phyloP scores from a whole-genome alignment of 2,888 invertebrate species.

The Synanthedon formicaeformis region DNA sequence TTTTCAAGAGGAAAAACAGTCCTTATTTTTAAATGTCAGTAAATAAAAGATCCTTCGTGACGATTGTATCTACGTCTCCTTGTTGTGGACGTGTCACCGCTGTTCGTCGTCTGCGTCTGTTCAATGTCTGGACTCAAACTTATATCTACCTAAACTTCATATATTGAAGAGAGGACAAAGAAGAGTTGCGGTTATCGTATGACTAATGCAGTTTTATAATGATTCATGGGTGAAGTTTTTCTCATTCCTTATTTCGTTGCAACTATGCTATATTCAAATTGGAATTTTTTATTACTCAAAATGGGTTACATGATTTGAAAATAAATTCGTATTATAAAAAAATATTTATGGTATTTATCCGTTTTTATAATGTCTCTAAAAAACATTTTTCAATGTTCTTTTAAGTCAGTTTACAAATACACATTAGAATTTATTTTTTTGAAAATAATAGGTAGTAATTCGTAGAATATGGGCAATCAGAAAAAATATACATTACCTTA shows the following conservation, averaged over 20 bases:
- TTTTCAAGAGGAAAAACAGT: not conserved
- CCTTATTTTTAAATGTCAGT: not conserved
- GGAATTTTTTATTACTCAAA: too few species aligned
- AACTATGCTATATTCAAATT: not conserved
- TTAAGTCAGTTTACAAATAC: too few species aligned
- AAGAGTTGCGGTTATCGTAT: slow-evolving; percentile 30
- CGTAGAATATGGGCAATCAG: too few species aligned
- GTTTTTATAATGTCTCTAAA: too few species aligned
- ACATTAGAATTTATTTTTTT: too few species aligned
- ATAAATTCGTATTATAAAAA: too few species aligned
- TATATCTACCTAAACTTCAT: slow-evolving; percentile 14
- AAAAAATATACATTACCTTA: too few species aligned
- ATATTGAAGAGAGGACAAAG: slow-evolving; percentile 49
- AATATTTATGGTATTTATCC: too few species aligned
- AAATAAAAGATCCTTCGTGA: not conserved
- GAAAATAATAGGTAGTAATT: too few species aligned
- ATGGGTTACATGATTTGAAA: too few species aligned
- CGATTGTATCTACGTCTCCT: not conserved
- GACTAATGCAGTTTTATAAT: slow-evolving; percentile 20
- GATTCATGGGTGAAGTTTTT: slow-evolving; percentile 24
- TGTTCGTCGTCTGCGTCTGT: not conserved
- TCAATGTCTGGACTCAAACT: slow-evolving; percentile 29
- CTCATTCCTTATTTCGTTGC: not conserved
- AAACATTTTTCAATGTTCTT: too few species aligned
- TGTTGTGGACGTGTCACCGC: not conserved